These are phyloP conservation scores for Calidris pygmaea DNA, from an alignment of 2,113 vertebrate genomes.

Conservation along the genomic window DNA sequence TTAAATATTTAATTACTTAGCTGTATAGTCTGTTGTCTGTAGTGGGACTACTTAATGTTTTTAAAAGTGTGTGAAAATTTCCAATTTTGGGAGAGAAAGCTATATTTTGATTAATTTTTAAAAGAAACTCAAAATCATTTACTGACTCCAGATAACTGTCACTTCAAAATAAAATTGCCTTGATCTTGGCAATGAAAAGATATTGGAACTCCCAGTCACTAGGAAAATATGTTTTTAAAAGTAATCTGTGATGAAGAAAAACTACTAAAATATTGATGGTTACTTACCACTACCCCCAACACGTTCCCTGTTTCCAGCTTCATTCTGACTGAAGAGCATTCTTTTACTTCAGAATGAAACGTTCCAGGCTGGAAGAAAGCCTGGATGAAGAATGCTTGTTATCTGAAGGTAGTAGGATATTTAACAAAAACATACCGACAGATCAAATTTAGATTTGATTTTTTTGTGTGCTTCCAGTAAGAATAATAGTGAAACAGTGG, in stretches of 20 bases:
- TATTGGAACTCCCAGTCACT: not conserved
- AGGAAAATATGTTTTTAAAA: not conserved
- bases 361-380: not conserved
- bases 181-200: not conserved
- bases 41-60: not conserved
- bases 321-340: not conserved
- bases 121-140: not conserved
- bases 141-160: not conserved
- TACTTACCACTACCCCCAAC: not conserved
- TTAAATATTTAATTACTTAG: not conserved
- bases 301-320: not conserved
- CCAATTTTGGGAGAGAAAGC: not conserved
- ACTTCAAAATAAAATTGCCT: not conserved
- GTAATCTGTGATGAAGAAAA: not conserved
- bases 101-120: not conserved
- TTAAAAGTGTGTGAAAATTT: not conserved
- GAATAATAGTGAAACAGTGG: not conserved
- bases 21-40: not conserved
- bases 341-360: not conserved
- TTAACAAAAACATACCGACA: not conserved
- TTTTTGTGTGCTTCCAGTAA: not conserved
- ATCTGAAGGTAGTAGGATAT: not conserved
- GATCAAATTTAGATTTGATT: not conserved
- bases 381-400: not conserved
- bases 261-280: not conserved